Evolutionary conservation across 2,113 vertebrate genomes (phyloP), one percentile per base, ranked within the genome.

Genomic region (Callipepla californica): DNA sequence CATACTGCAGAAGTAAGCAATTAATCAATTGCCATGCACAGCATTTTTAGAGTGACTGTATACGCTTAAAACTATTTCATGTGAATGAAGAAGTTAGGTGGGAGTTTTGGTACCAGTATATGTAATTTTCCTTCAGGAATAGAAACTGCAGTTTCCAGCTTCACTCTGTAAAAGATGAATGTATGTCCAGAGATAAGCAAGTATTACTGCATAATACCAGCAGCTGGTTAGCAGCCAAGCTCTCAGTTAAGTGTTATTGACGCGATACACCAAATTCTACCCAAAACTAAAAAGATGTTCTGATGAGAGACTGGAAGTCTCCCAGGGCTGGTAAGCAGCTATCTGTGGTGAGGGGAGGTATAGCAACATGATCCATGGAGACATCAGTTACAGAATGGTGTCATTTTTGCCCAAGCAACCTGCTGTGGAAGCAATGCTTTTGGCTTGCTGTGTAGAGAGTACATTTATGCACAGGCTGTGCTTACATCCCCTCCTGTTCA

Each of bases 221-320:
- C 69, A 89, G 51, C 53, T 22, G 2, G 1, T 34, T 30, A 82
- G 59, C 38, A 91, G 51, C 32, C 59, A 78, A 22, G 19, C 19
- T 55, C 75, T 89, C 45, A 13, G 34, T 20, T 22, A 68, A 40
- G 36, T 38, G 23, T 45, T 59, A 80, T 17, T 66, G 63, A 81
- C 14, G 34, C 2, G 14, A 47, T 36, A 38, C 34, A 30, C n/a
- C 19, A 15, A 14, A 28, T 90, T 82, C 66, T 89, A 55, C 66
- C 25, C 38, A 88, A 32, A 61, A 9, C 21, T 62, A 38, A 63
- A 87, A 85, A 88, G 2, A 36, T 51, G 4, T 76, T 90, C 85
- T 87, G 61, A 84, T 88, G 75, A 73, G 90, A 58, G 81, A 57
- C 74, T 89, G 85, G 83, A 75, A 92, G 92, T 96, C 85, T 92